Evolutionary conservation across 1,140 invertebrate genomes (phyloP).

Genomic region (Formica selysi): DNA sequence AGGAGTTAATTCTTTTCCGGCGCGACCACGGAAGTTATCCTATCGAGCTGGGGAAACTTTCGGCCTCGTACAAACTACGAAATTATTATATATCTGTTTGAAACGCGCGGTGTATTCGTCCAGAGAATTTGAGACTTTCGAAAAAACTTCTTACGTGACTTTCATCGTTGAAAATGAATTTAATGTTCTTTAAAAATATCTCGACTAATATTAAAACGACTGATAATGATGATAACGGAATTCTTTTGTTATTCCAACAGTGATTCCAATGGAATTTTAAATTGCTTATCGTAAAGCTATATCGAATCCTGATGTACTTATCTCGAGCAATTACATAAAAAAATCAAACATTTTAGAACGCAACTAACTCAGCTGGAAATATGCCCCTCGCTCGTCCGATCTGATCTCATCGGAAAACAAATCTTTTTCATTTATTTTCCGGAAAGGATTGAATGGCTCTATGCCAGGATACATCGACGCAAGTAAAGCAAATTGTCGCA

Average conservation of each 20-base stretch:
- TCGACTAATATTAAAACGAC: not conserved
- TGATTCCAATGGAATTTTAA: not conserved
- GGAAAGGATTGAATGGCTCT: conserved; percentile 75
- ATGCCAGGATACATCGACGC: conserved; percentile 57
- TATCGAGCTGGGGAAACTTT: conserved; percentile 32
- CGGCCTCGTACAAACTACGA: conserved; percentile 7
- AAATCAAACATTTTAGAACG: not conserved
- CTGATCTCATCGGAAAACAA: conserved; percentile 27
- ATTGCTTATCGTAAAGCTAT: not conserved
- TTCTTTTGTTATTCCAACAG: not conserved
- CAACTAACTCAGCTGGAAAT: conserved; percentile 13
- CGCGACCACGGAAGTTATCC: conserved; percentile 21
- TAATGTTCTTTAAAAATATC: conserved; percentile 6
- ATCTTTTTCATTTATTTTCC: conserved; percentile 24
- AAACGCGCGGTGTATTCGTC: conserved; percentile 19
- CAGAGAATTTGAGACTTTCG: conserved; percentile 7
- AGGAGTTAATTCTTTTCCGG: conserved; percentile 28
- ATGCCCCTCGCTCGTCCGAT: not conserved
- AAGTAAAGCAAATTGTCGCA: conserved; percentile 62
- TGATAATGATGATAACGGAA: no score
- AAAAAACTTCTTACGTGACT: conserved; percentile 22
- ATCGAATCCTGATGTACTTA: not conserved
- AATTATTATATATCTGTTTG: conserved; percentile 36
- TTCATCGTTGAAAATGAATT: conserved; percentile 10
- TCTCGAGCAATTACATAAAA: not conserved